phyloP scores from a whole-genome alignment of 2,888 invertebrate species.

The Gortyna flavago region DNA sequence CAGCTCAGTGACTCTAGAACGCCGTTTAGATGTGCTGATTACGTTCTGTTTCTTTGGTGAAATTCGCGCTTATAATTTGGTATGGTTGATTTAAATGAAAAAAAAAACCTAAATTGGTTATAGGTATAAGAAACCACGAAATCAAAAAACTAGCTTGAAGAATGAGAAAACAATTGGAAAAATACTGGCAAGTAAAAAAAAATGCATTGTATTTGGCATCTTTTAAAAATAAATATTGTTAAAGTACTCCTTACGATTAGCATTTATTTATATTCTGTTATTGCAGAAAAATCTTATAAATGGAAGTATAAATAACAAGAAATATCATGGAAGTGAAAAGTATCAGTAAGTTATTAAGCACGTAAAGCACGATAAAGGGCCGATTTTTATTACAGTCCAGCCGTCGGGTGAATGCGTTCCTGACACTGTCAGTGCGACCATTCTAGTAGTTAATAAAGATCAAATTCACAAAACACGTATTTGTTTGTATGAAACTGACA shows the following conservation, averaged over 20 bases:
- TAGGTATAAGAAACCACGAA: neutral
- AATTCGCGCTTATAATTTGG: neutral
- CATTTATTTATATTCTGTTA: neutral
- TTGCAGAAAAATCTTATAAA: slow-evolving; percentile 12
- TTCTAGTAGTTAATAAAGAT: neutral
- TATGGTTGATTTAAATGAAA: too few relatives aligned
- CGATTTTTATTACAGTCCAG: neutral
- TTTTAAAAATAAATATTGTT: neutral
- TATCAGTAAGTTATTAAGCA: neutral
- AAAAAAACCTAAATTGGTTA: neutral
- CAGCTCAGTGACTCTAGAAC: too few relatives aligned
- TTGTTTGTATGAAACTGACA: neutral
- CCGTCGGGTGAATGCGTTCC: neutral
- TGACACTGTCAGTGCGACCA: neutral
- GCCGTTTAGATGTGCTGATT: neutral
- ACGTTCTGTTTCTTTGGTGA: neutral
- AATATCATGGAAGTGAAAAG: neutral
- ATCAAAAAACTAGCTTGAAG: too few relatives aligned
- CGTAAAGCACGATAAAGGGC: neutral
- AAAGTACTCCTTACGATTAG: neutral
- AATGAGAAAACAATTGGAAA: neutral
- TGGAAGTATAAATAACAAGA: neutral
- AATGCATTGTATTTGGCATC: too few relatives aligned
- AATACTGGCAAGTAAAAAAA: neutral
- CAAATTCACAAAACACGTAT: neutral